Percentiles rank a stretch among this genome's conserved stretches.
phyloP scores from a whole-genome alignment of 92 coral and sea anemone genomes.

The Paragorgia papillata region DNA sequence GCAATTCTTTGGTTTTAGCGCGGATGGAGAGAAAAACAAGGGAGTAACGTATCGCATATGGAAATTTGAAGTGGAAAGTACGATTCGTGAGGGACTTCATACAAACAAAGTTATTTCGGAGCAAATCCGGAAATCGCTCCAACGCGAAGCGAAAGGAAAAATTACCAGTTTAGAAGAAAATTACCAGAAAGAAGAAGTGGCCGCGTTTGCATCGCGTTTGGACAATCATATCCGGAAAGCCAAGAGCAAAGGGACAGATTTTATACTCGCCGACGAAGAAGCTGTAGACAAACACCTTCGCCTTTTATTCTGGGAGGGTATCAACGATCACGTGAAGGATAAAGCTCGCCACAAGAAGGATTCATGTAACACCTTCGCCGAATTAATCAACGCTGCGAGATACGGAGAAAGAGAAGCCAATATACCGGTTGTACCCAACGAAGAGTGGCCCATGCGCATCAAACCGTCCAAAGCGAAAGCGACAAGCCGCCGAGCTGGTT shows the following conservation, averaged over 20 bases:
- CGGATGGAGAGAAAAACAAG: slow-evolving; percentile 28
- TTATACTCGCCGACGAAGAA: slow-evolving; percentile 40
- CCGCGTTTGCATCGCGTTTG: slow-evolving; percentile 37
- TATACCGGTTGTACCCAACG: neutral
- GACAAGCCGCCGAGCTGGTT: slow-evolving; percentile 32
- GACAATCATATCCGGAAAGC: slow-evolving; percentile 41
- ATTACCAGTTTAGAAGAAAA: neutral
- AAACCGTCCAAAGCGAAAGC: neutral
- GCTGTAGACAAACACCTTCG: slow-evolving; percentile 46
- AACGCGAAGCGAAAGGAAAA: slow-evolving; percentile 19
- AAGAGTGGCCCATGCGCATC: neutral
- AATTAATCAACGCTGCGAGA: slow-evolving; percentile 32
- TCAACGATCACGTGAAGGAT: slow-evolving; percentile 34
- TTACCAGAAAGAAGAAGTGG: slow-evolving; percentile 25
- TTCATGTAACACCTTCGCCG: slow-evolving; percentile 6
- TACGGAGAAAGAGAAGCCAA: slow-evolving; percentile 31
- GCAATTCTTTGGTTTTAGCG: slow-evolving; percentile 44
- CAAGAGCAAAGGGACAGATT: slow-evolving; percentile 44
- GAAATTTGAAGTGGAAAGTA: slow-evolving; percentile 42
- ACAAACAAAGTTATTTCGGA: slow-evolving; percentile 40
- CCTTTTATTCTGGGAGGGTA: slow-evolving; percentile 43
- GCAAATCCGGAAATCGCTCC: slow-evolving; percentile 8
- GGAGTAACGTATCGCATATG: slow-evolving; percentile 49
- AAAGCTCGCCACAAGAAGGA: slow-evolving; percentile 33
- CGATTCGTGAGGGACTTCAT: slow-evolving; percentile 28